These are phyloP conservation scores for Stomorhina lunata DNA, from an alignment of 2,888 invertebrate species.

Conservation along the genomic window DNA sequence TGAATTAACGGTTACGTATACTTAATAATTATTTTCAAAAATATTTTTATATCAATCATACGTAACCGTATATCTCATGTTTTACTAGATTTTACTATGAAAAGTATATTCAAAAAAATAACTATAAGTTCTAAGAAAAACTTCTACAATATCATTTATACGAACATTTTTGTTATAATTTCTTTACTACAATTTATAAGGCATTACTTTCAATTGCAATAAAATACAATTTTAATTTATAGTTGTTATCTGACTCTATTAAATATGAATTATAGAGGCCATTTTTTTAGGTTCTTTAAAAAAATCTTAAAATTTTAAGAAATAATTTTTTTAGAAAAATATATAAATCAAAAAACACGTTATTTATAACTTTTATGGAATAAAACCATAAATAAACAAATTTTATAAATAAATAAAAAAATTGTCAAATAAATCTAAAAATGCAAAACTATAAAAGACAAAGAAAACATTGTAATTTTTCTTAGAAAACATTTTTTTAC, in stretches of 20 bases:
- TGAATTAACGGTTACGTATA: background rate
- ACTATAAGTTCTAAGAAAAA: no score
- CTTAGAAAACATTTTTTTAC: no score
- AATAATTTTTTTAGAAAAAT: conserved; percentile 6
- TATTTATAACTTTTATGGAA: background rate
- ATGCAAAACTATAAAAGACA: no score
- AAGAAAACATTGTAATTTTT: background rate
- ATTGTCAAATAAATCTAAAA: background rate
- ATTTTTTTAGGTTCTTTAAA: background rate
- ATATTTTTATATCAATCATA: background rate
- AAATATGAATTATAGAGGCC: background rate
- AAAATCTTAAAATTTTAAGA: background rate
- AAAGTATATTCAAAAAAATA: no score
- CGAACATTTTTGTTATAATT: background rate
- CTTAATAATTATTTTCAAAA: background rate
- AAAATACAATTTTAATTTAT: background rate
- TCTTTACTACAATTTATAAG: background rate
- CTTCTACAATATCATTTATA: no score
- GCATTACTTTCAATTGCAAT: no score
- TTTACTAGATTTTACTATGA: no score
- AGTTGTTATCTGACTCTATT: background rate
- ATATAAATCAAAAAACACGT: background rate
- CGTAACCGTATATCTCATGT: background rate
- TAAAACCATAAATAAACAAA: background rate
- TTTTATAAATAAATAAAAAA: background rate